Conservation (phyloP, 2,888 invertebrate genomes). For the Trisateles emortualis region DNA sequence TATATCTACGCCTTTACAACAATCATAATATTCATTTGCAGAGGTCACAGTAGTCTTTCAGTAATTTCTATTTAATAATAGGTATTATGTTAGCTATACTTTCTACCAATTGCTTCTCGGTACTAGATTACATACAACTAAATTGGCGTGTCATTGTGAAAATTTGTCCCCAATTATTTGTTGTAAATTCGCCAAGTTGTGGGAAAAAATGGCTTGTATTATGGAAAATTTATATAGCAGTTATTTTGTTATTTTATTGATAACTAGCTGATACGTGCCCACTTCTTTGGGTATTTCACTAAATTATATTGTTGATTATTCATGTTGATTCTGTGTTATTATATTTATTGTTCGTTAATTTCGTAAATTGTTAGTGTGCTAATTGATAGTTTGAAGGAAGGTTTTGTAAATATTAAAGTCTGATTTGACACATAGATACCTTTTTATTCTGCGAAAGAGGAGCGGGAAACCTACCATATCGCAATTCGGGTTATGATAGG, state of each 20-base stretch:
- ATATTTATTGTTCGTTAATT: too few species aligned
- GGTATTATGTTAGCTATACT: conserved; percentile 39
- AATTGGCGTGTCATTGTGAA: conserved; percentile 46
- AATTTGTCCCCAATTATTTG: conserved; percentile 44
- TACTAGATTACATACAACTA: conserved; percentile 23
- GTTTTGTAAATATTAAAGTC: too few species aligned
- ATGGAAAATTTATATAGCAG: conserved; percentile 37
- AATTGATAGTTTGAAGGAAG: too few species aligned
- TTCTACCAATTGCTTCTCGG: conserved; percentile 47
- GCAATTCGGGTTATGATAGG: too few species aligned
- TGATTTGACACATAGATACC: too few species aligned
- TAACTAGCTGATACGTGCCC: too few species aligned
- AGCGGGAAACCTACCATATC: too few species aligned
- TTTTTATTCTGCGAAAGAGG: too few species aligned
- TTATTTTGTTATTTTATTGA: conserved; percentile 3
- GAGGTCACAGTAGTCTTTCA: conserved; percentile 13
- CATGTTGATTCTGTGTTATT: too few species aligned
- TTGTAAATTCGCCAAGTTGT: conserved; percentile 28
- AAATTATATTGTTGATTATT: too few species aligned
- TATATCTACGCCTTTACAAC: conserved; percentile 4
- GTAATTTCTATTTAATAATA: conserved; percentile 36
- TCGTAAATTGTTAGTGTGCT: too few species aligned
- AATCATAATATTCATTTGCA: not conserved
- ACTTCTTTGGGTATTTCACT: too few species aligned
- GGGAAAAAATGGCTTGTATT: conserved; percentile 36